Percentiles rank a stretch among this genome's conserved stretches.
Conservation (phyloP, 2,113 vertebrate species). For the Cranoglanis bouderius region DNA sequence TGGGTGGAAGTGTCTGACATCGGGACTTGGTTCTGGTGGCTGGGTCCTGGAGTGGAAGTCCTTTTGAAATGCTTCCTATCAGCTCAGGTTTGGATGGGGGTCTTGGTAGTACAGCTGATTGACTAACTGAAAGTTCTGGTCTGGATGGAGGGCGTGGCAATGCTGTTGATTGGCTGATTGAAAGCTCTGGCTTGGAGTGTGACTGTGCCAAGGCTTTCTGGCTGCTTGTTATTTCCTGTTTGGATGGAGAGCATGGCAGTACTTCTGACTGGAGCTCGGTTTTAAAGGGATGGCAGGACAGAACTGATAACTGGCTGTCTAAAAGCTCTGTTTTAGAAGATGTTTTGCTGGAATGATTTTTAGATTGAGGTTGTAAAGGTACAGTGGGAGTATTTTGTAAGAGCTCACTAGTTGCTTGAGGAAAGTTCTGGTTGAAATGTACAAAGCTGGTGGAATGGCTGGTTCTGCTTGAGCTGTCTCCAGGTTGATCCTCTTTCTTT, state of each 20-base stretch:
- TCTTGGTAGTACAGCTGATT: conserved; percentile 47
- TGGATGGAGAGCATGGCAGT: neutral
- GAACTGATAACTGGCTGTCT: conserved; percentile 17
- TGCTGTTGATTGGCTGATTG: conserved; percentile 12
- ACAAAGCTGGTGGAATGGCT: conserved; percentile 73
- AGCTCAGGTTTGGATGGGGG: conserved; percentile 62
- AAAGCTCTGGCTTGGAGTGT: conserved; percentile 34
- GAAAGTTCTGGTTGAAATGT: conserved; percentile 61
- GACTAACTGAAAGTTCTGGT: conserved; percentile 23
- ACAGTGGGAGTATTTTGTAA: conserved; percentile 13
- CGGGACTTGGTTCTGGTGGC: conserved; percentile 65
- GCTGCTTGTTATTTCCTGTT: conserved; percentile 6
- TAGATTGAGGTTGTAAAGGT: conserved; percentile 17
- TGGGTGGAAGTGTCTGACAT: conserved; percentile 71
- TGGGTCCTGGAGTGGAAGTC: conserved; percentile 64
- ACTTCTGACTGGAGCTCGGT: neutral
- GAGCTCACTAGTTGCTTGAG: conserved; percentile 42
- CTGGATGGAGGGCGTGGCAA: conserved; percentile 46
- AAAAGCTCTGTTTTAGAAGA: conserved; percentile 9
- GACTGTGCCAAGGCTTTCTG: conserved; percentile 11
- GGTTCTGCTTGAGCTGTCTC: conserved; percentile 61
- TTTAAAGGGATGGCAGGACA: conserved; percentile 27
- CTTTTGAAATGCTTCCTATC: conserved; percentile 60
- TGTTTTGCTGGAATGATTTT: conserved; percentile 28
- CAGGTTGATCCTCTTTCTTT: conserved; percentile 59